A percentile compares a stretch with the other conserved stretches of the same genome.
phyloP scores from a whole-genome alignment of 2,113 vertebrate genomes.

The Eubucco bourcierii region DNA sequence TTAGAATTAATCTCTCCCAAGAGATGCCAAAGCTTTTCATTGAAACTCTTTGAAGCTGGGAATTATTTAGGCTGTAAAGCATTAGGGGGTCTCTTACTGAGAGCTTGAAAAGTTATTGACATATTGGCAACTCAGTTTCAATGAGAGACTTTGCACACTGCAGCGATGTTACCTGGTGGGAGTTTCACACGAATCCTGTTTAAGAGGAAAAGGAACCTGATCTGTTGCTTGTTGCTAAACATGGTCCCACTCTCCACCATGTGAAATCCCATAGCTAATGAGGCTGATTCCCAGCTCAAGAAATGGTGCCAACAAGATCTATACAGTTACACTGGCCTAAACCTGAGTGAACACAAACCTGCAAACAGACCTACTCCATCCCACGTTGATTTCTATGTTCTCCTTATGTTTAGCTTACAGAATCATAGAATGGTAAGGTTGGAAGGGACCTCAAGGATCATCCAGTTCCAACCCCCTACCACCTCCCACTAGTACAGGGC shows the following conservation, averaged over 20 bases:
- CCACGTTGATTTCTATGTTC: not conserved
- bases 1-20: not conserved
- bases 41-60: not conserved
- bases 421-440: no score
- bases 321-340: not conserved
- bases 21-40: not conserved
- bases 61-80: constrained; percentile 41
- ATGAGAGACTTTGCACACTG: not conserved
- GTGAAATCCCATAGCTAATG: not conserved
- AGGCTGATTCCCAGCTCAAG: not conserved
- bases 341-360: not conserved
- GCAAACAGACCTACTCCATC: not conserved
- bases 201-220: not conserved
- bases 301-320: not conserved
- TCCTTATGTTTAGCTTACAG: not conserved
- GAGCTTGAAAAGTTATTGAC: not conserved
- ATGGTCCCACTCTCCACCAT: not conserved
- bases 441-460: no score
- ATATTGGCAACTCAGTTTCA: constrained; percentile 7
- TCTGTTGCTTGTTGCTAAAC: not conserved
- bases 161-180: not conserved
- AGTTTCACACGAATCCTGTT: not conserved
- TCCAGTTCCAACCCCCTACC: no score
- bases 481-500: no score
- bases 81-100: not conserved